Percentiles rank a stretch among this genome's conserved stretches.
phyloP scores from a whole-genome alignment of 2,113 vertebrate species.

The Serinus canaria region DNA sequence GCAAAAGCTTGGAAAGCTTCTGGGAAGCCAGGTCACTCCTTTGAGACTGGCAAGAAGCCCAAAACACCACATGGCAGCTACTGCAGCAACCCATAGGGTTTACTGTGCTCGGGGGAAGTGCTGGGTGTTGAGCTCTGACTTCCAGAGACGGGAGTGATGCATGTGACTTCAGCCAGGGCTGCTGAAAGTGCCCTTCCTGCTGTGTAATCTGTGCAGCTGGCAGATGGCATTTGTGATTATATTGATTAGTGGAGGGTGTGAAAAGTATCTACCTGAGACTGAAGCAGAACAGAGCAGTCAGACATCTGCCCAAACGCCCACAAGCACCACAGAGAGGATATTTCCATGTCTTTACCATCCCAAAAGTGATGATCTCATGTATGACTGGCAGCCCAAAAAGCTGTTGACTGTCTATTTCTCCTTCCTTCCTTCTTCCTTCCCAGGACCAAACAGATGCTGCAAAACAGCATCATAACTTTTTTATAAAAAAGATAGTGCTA shows the following conservation, averaged over 20 bases:
- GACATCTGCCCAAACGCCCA: fast-evolving
- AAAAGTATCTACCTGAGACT: background rate
- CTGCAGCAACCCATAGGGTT: background rate
- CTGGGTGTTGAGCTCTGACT: background rate
- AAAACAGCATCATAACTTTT: background rate
- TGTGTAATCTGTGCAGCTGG: background rate
- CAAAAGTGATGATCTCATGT: background rate
- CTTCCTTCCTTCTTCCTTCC: background rate
- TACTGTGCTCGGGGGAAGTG: background rate
- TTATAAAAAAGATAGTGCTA: background rate
- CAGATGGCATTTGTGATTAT: background rate
- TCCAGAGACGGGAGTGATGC: background rate
- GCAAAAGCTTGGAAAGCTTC: background rate
- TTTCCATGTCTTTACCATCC: fast-evolving
- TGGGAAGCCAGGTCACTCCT: background rate
- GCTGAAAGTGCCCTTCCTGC: background rate
- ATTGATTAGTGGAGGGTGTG: background rate
- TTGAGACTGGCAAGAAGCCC: background rate
- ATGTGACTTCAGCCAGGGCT: background rate
- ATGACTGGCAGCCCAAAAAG: background rate
- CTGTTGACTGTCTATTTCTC: background rate
- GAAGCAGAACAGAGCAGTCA: background rate
- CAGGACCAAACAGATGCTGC: background rate
- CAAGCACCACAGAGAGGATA: background rate
- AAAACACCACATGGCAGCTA: background rate